Evolutionary conservation across 2,797 vertebrate genomes (phyloP).

Genomic region (Diceros bicornis): DNA sequence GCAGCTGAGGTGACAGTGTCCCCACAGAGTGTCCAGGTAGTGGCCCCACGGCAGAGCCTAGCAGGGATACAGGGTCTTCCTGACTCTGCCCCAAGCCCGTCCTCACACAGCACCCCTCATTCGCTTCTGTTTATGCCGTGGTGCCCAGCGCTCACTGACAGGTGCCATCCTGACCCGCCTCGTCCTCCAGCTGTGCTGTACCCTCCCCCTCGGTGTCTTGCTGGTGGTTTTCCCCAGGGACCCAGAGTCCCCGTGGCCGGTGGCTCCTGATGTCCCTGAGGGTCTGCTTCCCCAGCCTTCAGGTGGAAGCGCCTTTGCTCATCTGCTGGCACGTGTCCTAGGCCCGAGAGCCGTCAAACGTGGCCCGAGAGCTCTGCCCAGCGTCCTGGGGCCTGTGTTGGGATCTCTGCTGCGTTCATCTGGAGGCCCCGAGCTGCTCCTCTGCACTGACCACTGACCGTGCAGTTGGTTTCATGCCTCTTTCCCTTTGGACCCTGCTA

Average conservation of each 20-base stretch:
- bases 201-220: background rate
- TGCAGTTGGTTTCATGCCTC: background rate
- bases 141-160: too few relatives aligned
- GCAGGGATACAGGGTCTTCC: too few relatives aligned
- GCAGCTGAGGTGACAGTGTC: too few relatives aligned
- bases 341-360: background rate
- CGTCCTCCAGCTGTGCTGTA: too few relatives aligned
- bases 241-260: background rate
- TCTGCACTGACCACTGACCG: fast-evolving
- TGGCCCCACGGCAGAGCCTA: too few relatives aligned
- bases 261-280: background rate
- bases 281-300: background rate
- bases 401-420: fast-evolving
- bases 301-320: too few relatives aligned
- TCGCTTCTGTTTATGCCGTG: too few relatives aligned
- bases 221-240: background rate
- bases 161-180: too few relatives aligned
- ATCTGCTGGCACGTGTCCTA: background rate
- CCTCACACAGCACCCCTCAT: too few relatives aligned
- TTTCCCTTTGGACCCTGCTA: background rate
- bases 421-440: background rate
- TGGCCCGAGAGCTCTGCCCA: background rate
- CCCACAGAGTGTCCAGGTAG: too few relatives aligned
- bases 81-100: too few relatives aligned
- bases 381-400: background rate